phyloP scores from a whole-genome alignment of 2,888 invertebrate species.

The Elegia similella region DNA sequence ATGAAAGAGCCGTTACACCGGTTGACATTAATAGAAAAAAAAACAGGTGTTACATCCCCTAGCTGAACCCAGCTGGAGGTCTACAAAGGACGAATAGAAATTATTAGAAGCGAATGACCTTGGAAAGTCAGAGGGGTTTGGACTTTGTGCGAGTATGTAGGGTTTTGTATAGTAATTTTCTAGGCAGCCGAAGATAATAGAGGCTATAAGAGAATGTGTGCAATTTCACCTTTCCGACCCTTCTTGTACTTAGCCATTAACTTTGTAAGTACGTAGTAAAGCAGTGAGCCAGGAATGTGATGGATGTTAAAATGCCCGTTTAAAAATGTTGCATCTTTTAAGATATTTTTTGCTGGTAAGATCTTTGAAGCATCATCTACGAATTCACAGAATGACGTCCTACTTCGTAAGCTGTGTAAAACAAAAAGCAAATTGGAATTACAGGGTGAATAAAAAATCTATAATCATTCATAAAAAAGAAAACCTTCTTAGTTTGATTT shows the following conservation, averaged over 20 bases:
- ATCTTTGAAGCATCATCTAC: too few relatives aligned
- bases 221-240: conserved; percentile 37
- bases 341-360: too few relatives aligned
- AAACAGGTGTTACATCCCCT: conserved; percentile 4
- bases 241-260: conserved; percentile 23
- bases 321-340: background rate
- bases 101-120: conserved; percentile 30
- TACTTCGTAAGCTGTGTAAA: too few relatives aligned
- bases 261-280: conserved; percentile 25
- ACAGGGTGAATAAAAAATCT: too few relatives aligned
- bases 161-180: conserved; percentile 41
- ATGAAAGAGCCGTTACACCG: conserved; percentile 10
- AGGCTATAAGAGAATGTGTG: conserved; percentile 33
- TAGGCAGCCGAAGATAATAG: conserved; percentile 28
- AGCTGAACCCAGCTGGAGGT: background rate
- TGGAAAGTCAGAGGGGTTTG: conserved; percentile 34
- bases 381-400: too few relatives aligned
- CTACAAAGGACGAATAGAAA: background rate
- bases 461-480: too few relatives aligned
- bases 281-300: background rate
- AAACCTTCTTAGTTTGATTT: too few relatives aligned
- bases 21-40: background rate
- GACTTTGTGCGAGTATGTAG: conserved; percentile 34
- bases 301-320: background rate
- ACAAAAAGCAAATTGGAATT: too few relatives aligned